phyloP scores from a whole-genome alignment of 2,797 vertebrate genomes.

The Rhodeus uyekii region DNA sequence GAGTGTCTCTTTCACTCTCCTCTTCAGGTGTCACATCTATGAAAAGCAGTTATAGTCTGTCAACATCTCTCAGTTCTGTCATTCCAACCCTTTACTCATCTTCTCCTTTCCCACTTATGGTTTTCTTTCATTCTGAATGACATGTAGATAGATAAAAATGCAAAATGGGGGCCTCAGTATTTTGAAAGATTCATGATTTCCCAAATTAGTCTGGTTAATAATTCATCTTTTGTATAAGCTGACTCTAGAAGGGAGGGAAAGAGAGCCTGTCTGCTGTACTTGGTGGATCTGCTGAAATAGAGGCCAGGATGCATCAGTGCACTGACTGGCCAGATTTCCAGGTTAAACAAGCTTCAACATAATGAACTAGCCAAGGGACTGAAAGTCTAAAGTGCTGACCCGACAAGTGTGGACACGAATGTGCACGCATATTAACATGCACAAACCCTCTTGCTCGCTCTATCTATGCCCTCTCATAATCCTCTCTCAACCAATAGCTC shows the following conservation, averaged over 20 bases:
- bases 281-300: not conserved
- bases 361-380: slow-evolving; percentile 43
- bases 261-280: slow-evolving; percentile 12
- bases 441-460: not conserved
- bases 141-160: slow-evolving; percentile 36
- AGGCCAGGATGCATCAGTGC: slow-evolving; percentile 17
- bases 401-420: slow-evolving; percentile 24
- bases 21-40: slow-evolving; percentile 8
- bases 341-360: slow-evolving; percentile 32
- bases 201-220: slow-evolving; percentile 53
- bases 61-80: not conserved
- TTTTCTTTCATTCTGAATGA: slow-evolving; percentile 34
- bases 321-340: slow-evolving; percentile 21
- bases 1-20: not conserved
- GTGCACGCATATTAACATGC: slow-evolving; percentile 21
- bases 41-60: not conserved
- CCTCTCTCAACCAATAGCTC: not conserved
- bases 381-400: slow-evolving; percentile 22
- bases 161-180: slow-evolving; percentile 15
- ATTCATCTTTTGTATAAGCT: slow-evolving; percentile 48
- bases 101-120: not conserved
- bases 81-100: not conserved
- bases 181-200: slow-evolving; percentile 53
- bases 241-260: slow-evolving; percentile 22
- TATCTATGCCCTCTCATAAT: not conserved